Evolutionary conservation across 2,113 vertebrate species (phyloP), one percentile per base, ranked within the genome.

Genomic region (Engraulis encrasicolus): DNA sequence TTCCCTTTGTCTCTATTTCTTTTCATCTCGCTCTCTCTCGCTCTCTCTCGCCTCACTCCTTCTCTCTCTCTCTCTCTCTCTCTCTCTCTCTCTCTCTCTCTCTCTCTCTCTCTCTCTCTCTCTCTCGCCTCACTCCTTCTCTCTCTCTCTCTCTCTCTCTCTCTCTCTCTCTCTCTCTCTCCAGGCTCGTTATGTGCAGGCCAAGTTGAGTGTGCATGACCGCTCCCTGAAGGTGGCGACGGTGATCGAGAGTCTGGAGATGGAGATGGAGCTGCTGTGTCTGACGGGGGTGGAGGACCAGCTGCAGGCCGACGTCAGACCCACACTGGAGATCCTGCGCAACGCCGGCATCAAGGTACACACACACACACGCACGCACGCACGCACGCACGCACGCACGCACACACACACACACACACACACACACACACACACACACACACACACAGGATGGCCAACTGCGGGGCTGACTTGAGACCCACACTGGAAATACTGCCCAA

Each of bases 231-330:
- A 99, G 85, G 98, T 99, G 12, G 97, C 98, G 88, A 99, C 98
- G 0, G 98, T 99, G 82, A 99, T 98, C 0, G 98, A 99, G 94
- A 99, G 98, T 87, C 94, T 99, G 85, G 98, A 99, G 90, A 99
- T 99, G 98, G 98, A 99, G 94, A 97, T 99, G 98, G 98, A 99
- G 93, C 93, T 99, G 87, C 94, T 99, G 84, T 99, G 98, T 78
- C 94, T 99, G 87, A 99, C 98, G 0, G 98, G 98, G 0, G 98
- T 99, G 88, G 98, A 99, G 80, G 98, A 99, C 91, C 98, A 99
- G 92, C 96, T 99, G 40, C 98, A 99, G 93, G 85, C 96, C 0
- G 98, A 99, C 0, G 98, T 99, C 86, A 92, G 98, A 83, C 98
- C 98, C 85, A 99, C 98, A 0, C 93, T 99, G 93, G 98, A 99